Evolutionary conservation across 2,113 vertebrate genomes (phyloP).

Genomic region (Daboia siamensis): DNA sequence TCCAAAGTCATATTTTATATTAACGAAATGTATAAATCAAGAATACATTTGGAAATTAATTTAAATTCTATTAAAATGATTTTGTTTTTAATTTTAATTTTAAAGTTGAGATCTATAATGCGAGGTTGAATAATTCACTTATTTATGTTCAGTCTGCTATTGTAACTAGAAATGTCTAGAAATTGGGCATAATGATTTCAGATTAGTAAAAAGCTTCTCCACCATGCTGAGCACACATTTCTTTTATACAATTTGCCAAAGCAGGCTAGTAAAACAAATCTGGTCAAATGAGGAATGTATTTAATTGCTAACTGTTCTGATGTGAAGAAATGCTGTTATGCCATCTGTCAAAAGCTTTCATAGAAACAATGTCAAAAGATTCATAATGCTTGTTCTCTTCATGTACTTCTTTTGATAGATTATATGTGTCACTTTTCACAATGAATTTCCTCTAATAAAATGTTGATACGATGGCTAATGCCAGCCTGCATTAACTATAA

Average conservation of each 20-base stretch:
- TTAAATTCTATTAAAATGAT: neutral
- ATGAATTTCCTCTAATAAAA: conserved; percentile 30
- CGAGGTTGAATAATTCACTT: neutral
- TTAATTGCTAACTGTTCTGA: conserved; percentile 52
- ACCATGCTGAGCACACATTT: conserved; percentile 14
- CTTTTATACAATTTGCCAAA: conserved; percentile 23
- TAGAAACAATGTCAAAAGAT: conserved; percentile 22
- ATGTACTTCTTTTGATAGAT: conserved; percentile 19
- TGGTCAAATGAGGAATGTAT: conserved; percentile 45
- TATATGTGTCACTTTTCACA: conserved; percentile 11
- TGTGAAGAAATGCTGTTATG: conserved; percentile 26
- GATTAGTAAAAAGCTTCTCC: conserved; percentile 41
- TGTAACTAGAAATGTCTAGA: neutral
- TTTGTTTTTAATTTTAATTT: neutral
- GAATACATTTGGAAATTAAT: neutral
- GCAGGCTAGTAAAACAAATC: conserved; percentile 42
- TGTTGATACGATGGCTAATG: neutral
- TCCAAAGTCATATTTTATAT: conserved; percentile 54
- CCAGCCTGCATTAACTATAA: conserved; percentile 5
- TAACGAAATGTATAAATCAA: conserved; percentile 31
- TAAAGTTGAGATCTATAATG: neutral
- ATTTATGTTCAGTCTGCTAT: conserved; percentile 13
- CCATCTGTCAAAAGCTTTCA: conserved; percentile 18
- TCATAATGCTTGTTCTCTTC: neutral
- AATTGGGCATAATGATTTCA: conserved; percentile 33